Evolutionary conservation across 2,113 vertebrate genomes (phyloP), one percentile per base, ranked within the genome.

Genomic region (Rhea pennata): DNA sequence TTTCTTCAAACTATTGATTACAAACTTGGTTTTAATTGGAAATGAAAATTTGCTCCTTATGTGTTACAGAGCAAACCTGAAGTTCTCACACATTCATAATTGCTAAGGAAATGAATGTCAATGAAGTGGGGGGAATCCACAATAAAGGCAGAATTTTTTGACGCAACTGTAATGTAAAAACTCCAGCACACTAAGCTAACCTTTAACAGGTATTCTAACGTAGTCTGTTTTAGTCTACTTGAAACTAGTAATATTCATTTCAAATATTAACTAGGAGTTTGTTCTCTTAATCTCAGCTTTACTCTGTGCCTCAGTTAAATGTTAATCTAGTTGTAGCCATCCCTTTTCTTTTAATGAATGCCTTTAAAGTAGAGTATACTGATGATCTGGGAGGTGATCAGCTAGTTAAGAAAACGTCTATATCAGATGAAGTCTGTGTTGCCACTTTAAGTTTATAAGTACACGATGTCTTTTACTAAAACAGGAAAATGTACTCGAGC

Each of bases 251-350:
- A 44, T 72, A 65, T 7, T 90, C 13, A 78, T 88, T 93, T 87
- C 61, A 84, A 53, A 54, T 78, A 58, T 87, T 90, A 84, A 59
- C 62, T 5, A 46, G 31, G 46, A 90, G 12, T 84, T 95, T 61
- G 40, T 84, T 87, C 51, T 86, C 19, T 88, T 67, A 67, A 67
- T 88, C 40, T 85, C 14, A 48, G 0, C 69, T 94, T 94, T 72
- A 22, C 85, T 72, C 65, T 80, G 69, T 76, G 40, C 66, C 88
- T 90, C 92, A 91, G 95, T 94, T 95, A 82, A 71, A 75, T 78
- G 22, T 75, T 95, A 46, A 75, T 88, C 39, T 81, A 0, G 24
- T 29, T 78, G 40, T 69, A 94, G 80, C 69, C 39, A 78, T 0
- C 51, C 15, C 12, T 75, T 50, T 79, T 93, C 6, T 2, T 80